These are phyloP conservation scores for Leucopternis melanops DNA, from an alignment of 2,113 vertebrate species.

Conservation along the genomic window DNA sequence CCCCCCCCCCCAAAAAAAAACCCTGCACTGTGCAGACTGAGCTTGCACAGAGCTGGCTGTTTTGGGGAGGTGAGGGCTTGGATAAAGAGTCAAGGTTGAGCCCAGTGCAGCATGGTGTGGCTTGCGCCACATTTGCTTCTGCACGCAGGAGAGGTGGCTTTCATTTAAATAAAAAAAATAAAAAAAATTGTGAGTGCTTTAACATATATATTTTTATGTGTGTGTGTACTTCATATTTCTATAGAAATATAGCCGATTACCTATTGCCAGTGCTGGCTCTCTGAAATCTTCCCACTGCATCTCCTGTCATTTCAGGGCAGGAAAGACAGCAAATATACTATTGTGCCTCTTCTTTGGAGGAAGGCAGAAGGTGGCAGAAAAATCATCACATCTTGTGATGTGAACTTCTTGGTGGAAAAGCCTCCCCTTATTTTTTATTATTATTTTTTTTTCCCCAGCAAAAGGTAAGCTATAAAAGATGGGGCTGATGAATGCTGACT, in stretches of 20 bases:
- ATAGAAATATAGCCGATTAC: neutral
- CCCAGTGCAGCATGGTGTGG: fast-evolving
- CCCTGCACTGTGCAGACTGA: neutral
- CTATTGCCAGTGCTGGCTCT: neutral
- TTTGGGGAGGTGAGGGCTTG: neutral
- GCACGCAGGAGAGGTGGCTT: neutral
- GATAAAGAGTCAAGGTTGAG: neutral
- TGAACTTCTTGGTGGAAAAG: neutral
- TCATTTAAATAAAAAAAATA: neutral
- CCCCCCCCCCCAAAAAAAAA: neutral
- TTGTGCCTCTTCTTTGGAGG: neutral
- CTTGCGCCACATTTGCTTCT: neutral
- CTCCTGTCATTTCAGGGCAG: neutral
- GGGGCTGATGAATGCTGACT: neutral
- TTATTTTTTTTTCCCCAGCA: too few species aligned
- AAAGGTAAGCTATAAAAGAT: neutral
- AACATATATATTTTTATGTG: fast-evolving
- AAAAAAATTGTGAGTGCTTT: neutral
- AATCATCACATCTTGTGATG: neutral
- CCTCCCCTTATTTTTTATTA: too few species aligned
- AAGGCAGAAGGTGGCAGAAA: neutral
- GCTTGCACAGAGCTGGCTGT: fast-evolving
- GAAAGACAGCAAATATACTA: neutral
- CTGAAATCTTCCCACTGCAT: neutral
- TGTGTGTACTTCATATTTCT: neutral